Evolutionary conservation across 2,113 vertebrate genomes (phyloP).

Genomic region (Protomyctophum bolini): DNA sequence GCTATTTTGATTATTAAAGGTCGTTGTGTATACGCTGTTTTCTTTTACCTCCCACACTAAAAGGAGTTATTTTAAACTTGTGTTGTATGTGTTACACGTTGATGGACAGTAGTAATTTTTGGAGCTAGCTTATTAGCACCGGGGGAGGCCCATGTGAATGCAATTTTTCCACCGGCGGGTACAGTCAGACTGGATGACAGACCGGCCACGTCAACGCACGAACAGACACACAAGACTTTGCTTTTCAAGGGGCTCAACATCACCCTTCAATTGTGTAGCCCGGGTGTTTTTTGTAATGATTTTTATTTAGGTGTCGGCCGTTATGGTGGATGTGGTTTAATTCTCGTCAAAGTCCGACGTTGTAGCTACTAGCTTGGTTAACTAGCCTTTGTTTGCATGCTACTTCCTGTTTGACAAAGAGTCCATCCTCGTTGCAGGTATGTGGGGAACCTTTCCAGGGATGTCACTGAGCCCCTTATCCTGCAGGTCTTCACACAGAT

Average conservation of each 20-base stretch:
- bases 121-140: slow-evolving; percentile 14
- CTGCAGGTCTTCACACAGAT: slow-evolving; percentile 98
- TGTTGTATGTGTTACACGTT: no score
- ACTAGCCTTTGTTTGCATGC: slow-evolving; percentile 75
- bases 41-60: no score
- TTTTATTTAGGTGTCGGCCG: not conserved
- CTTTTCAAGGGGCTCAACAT: not conserved
- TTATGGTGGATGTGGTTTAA: not conserved
- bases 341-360: not conserved
- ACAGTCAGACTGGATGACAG: slow-evolving; percentile 44
- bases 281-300: not conserved
- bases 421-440: slow-evolving; percentile 82
- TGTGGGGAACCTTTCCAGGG: slow-evolving; percentile 96
- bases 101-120: no score
- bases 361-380: slow-evolving; percentile 49
- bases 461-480: slow-evolving; percentile 96
- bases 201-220: slow-evolving; percentile 75
- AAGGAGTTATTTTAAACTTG: no score
- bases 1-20: no score
- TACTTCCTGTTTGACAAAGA: slow-evolving; percentile 71
- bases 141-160: slow-evolving; percentile 45
- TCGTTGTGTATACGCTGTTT: no score
- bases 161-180: slow-evolving; percentile 36
- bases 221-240: slow-evolving; percentile 13
- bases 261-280: not conserved